Evolutionary conservation across 2,797 vertebrate genomes (phyloP), one percentile per base, ranked within the genome.

Genomic region (Enteromius unitaeniatus): DNA sequence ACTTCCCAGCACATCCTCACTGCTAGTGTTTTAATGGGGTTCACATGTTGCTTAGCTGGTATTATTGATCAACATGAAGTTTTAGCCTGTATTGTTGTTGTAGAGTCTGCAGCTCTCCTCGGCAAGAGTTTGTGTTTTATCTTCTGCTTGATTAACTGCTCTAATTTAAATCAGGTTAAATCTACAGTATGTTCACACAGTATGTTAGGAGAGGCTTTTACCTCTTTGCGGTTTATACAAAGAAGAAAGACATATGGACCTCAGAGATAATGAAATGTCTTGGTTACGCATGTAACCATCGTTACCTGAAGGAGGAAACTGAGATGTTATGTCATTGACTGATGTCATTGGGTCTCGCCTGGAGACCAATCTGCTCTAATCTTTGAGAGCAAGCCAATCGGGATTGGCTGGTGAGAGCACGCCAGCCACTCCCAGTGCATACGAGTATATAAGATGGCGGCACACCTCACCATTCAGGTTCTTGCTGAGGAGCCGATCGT

Each of bases 31-130:
- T 79, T 49, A 79, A 65, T 31, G 40, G 26, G 13, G 7, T 45
- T 31, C 15, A 1, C 23, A 11, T 64, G 19, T 64, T 75, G 28
- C 45, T 23, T 49, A 37, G 42, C 55, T 51, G 15, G 9, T 40
- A 19, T 6, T 58, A 40, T 69, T 80, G 31, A 80, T 69, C 34
- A 80, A 40, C 51, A 23, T 31, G 6, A 68, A 37, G 64, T 78
- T 78, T 78, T 65, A 65, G 23, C 17, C 15, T 78, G 55, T 21
- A 34, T 4, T 31, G 42, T n/a, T 47, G 58, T 58, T 49, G 45
- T 65, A 78, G 23, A 78, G 21, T 47, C 13, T 78, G 19, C 28
- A 31, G 34, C 23, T 65, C 23, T 65, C 26, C 3, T 31, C 37
- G 23, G 7, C n/a, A 62, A 45, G 17, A 21, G 9, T 13, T 64